A percentile compares a stretch with the other conserved stretches of the same genome.
Conservation (phyloP, 64 coral and sea anemone genomes). For the Actinia equina region DNA sequence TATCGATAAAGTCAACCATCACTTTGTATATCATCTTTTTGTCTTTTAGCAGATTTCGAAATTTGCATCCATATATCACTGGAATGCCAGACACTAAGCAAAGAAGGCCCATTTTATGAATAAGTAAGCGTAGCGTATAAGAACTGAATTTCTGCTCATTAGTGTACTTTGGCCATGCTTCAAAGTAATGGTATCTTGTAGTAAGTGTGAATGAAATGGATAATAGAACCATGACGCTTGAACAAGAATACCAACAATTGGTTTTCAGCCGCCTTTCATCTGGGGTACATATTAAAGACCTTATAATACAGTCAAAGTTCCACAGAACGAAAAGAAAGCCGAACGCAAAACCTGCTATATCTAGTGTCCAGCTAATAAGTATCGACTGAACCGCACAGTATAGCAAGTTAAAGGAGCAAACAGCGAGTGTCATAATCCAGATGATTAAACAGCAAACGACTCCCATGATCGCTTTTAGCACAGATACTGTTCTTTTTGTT, state of each 20-base stretch:
- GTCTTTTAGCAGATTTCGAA: not conserved
- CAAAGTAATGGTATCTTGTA: slow-evolving; percentile 3
- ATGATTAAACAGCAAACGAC: not conserved
- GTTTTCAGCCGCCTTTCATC: not conserved
- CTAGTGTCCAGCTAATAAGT: not conserved
- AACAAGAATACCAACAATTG: not conserved
- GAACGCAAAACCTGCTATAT: not conserved
- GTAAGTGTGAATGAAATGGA: not conserved
- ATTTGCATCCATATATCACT: not conserved
- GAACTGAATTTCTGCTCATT: not conserved
- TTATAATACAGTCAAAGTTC: not conserved
- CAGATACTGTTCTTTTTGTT: too few relatives aligned
- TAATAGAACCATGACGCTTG: not conserved
- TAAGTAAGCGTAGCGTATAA: not conserved
- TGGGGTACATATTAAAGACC: not conserved
- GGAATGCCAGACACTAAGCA: not conserved
- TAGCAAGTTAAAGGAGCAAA: not conserved
- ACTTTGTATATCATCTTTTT: slow-evolving; percentile 5
- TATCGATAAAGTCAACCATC: slow-evolving; percentile 9
- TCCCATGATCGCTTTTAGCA: too few relatives aligned
- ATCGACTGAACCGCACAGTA: not conserved
- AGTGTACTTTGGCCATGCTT: not conserved
- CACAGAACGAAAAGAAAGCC: not conserved
- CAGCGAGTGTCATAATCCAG: not conserved
- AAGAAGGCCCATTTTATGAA: slow-evolving; percentile 7